phyloP scores from a whole-genome alignment of 1,140 invertebrate species.

The Bemisia tabaci region DNA sequence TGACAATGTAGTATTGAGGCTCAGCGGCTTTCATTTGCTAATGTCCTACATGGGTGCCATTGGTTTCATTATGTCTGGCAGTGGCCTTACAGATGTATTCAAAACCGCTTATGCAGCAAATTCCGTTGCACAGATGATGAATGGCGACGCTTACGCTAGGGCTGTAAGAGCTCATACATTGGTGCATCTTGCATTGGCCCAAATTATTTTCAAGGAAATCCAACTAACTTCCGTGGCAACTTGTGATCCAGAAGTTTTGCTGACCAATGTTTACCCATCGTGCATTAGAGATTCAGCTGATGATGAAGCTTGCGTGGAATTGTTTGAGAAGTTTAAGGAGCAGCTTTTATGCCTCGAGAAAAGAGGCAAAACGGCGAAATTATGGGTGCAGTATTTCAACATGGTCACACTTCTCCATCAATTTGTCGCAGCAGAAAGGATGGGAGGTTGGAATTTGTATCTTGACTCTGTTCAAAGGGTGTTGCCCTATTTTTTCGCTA shows the following conservation, averaged over 20 bases:
- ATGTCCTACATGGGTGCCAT: constrained; percentile 23
- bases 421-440: constrained; percentile 30
- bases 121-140: constrained; percentile 30
- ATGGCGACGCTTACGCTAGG: constrained; percentile 26
- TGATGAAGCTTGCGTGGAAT: constrained; percentile 20
- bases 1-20: constrained; percentile 5
- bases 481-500: constrained; percentile 31
- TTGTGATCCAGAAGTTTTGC: constrained; percentile 16
- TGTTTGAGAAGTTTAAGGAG: constrained; percentile 3
- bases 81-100: constrained; percentile 20
- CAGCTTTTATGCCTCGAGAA: constrained; percentile 17
- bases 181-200: constrained; percentile 23
- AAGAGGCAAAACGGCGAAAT: constrained; percentile 27
- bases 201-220: too few species aligned
- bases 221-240: too few species aligned
- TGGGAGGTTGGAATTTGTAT: constrained; percentile 26
- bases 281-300: constrained; percentile 25
- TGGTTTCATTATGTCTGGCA: constrained; percentile 18
- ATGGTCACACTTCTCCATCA: constrained; percentile 28
- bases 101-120: constrained; percentile 25
- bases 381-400: constrained; percentile 33
- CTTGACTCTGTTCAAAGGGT: constrained; percentile 28
- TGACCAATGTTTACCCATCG: constrained; percentile 20
- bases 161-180: constrained; percentile 29
- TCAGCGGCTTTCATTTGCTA: constrained; percentile 23